Evolutionary conservation across 2,888 invertebrate species (phyloP), one percentile per base, ranked within the genome.

Genomic region (Caenorhabditis doughertyi): DNA sequence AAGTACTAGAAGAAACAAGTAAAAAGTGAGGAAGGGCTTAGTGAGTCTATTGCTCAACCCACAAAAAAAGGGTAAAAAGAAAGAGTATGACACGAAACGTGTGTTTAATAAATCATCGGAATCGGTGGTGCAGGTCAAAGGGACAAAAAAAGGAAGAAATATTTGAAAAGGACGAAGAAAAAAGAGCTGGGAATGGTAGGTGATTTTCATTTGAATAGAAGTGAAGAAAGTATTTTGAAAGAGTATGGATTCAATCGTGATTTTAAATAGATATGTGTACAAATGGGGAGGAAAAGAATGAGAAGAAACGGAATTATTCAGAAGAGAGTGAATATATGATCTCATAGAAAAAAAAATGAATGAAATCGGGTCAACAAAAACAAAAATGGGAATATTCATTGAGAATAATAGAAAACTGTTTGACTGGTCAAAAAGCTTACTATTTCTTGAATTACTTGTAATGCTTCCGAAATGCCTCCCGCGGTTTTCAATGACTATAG

Each of bases 61-160:
- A 25, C n/a, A n/a, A n/a, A n/a, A 11, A 47, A 58, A 35, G 49
- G 71, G 49, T 29, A 42, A 62, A 51, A 72, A 42, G 13, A 21
- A 39, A 51, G 23, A 21, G 47, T 35, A 53, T 62, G 44, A 42
- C 72, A 73, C 64, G 73, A 73, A 73, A 64, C 42, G 73, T 2
- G 51, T 72, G 62, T 39, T 71, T 71, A 71, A 79, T 79, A 79
- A 79, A 79, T 79, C 76, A 76, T 76, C 68, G 35, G 53, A 55
- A 49, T 35, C 32, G 35, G 60, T 35, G 23, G 39, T 42, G 68
- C 39, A 65, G 65, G 65, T 65, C 32, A 60, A 11, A 2, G 16
- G 51, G 29, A 53, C 60, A 49, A 62, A 62, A 62, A 62, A 58
- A 58, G n/a, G n/a, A n/a, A 21, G 35, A 32, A 29, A 55, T 51